Percentiles rank a stretch among this genome's conserved stretches.
Evolutionary conservation across 1,140 invertebrate species (phyloP).

Genomic region (Drosophila murphyi): DNA sequence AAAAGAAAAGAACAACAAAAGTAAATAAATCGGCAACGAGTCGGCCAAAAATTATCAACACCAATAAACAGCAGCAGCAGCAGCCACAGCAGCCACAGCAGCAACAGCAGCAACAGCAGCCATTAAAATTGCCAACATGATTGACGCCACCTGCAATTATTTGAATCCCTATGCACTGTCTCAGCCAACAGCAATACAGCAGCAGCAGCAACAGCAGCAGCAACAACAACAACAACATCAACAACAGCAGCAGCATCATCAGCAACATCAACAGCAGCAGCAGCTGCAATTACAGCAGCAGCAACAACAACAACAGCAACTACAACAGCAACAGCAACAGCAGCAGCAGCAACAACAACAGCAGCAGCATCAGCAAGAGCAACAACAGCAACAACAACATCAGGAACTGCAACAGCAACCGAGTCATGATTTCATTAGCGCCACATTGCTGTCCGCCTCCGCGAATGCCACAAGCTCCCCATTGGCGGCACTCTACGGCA

Average conservation of each 20-base stretch:
- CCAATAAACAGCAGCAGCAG: slow-evolving; percentile 9
- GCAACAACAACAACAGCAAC: slow-evolving; percentile 27
- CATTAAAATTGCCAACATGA: slow-evolving; percentile 66
- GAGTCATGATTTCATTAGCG: slow-evolving; percentile 52
- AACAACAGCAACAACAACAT: slow-evolving; percentile 39
- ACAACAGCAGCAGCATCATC: slow-evolving; percentile 35
- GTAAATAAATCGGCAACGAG: not conserved
- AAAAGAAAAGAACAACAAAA: slow-evolving; percentile 8
- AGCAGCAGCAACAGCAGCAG: slow-evolving; percentile 53
- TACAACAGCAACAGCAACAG: slow-evolving; percentile 21
- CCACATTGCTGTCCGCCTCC: slow-evolving; percentile 45
- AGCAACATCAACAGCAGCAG: slow-evolving; percentile 45
- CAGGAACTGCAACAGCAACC: slow-evolving; percentile 31
- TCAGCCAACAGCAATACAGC: slow-evolving; percentile 41
- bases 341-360: slow-evolving; percentile 21
- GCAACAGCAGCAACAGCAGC: slow-evolving; percentile 18
- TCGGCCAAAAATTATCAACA: not conserved
- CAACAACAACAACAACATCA: slow-evolving; percentile 44
- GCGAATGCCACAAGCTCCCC: slow-evolving; percentile 20
- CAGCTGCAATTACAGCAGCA: slow-evolving; percentile 42
- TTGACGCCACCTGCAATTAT: slow-evolving; percentile 82
- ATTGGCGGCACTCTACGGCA: slow-evolving; percentile 22
- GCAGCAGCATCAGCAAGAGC: slow-evolving; percentile 33
- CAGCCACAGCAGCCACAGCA: slow-evolving; percentile 5
- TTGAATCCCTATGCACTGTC: slow-evolving; percentile 72